Conservation (phyloP, 1,140 invertebrate genomes). For the Penaeus indicus region DNA sequence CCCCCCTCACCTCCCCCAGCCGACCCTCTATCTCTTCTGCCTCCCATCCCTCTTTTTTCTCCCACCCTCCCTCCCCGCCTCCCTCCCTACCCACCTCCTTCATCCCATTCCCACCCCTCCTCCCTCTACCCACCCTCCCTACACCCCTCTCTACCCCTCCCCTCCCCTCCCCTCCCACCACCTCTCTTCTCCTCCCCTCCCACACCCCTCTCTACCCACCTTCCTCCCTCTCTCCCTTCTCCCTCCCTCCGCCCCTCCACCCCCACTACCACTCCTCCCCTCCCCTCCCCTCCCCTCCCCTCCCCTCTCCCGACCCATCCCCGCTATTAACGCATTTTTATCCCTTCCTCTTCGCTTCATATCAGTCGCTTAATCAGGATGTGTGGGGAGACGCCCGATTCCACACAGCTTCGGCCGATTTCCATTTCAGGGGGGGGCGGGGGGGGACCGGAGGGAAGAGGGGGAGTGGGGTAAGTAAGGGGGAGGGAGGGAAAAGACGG, state of each 20-base stretch:
- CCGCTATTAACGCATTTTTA: constrained; percentile 20
- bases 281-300: not conserved
- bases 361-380: constrained; percentile 36
- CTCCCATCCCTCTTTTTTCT: not conserved
- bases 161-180: not conserved
- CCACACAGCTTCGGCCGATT: constrained; percentile 8
- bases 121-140: not conserved
- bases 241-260: too few relatives aligned
- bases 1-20: not conserved
- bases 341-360: constrained; percentile 19
- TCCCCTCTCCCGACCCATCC: not conserved
- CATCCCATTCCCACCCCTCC: too few relatives aligned
- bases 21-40: not conserved
- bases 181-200: not conserved
- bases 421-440: not conserved
- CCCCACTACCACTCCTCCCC: not conserved
- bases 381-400: not conserved
- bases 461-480: too few relatives aligned
- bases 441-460: too few relatives aligned
- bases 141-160: not conserved
- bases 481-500: too few relatives aligned
- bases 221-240: not conserved
- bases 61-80: not conserved
- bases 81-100: not conserved
- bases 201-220: not conserved